phyloP scores from a whole-genome alignment of 2,113 vertebrate species.

The Peucedramus taeniatus region DNA sequence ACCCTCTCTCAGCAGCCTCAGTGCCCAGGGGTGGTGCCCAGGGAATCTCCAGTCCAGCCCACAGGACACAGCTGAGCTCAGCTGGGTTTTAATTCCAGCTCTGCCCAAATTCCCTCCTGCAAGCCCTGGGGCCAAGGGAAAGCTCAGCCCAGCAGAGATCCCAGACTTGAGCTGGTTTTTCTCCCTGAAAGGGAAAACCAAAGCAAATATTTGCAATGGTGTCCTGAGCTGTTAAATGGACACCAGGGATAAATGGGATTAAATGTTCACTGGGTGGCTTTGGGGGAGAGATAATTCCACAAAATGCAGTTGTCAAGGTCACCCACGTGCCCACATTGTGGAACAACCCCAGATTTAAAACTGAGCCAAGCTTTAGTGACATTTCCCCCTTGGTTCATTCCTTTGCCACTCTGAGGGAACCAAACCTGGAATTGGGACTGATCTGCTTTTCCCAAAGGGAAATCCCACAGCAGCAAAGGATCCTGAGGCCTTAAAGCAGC shows the following conservation, averaged over 20 bases:
- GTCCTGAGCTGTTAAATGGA: background rate
- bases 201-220: background rate
- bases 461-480: background rate
- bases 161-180: background rate
- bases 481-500: background rate
- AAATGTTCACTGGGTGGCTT: background rate
- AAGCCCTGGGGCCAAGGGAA: background rate
- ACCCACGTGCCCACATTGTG: background rate
- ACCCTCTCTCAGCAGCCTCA: background rate
- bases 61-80: background rate
- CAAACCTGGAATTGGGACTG: background rate
- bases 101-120: background rate
- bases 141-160: background rate
- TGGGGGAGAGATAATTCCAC: background rate
- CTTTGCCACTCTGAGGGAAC: background rate
- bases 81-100: background rate
- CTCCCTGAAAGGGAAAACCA: background rate
- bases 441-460: background rate
- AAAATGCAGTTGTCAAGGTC: background rate
- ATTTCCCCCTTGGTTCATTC: background rate
- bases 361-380: background rate
- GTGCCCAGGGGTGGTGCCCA: background rate
- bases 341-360: background rate
- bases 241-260: background rate
- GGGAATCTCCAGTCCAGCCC: background rate